Evolutionary conservation across 2,888 invertebrate species (phyloP).

Genomic region (Xestoiulus laeticollis): DNA sequence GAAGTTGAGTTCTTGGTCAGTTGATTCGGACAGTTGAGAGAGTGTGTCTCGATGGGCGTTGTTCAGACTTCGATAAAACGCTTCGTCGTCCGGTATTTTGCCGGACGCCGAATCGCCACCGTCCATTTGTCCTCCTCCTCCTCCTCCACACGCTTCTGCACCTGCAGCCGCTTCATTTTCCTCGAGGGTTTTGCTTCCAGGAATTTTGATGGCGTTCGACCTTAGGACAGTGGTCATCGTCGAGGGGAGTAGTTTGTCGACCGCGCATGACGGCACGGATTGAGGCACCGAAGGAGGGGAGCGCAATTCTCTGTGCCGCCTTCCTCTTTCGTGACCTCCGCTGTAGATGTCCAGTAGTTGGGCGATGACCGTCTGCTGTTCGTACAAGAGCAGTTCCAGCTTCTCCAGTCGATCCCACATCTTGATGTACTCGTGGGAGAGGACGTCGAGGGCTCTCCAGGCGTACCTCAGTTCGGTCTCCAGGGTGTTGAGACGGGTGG

Average conservation of each 20-base stretch:
- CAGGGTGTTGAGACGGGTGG: constrained; percentile 83
- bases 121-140: constrained; percentile 55
- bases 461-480: constrained; percentile 92
- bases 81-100: constrained; percentile 78
- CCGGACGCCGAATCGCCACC: constrained; percentile 51
- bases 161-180: constrained; percentile 63
- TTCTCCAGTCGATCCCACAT: constrained; percentile 94
- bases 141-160: constrained; percentile 50
- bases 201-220: neutral
- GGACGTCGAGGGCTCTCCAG: constrained; percentile 88
- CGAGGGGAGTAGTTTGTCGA: constrained; percentile 28
- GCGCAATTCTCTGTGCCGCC: neutral
- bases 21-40: constrained; percentile 58
- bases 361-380: constrained; percentile 89
- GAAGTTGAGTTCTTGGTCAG: constrained; percentile 75
- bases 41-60: constrained; percentile 79
- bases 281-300: neutral
- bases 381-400: constrained; percentile 82
- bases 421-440: constrained; percentile 90
- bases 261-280: neutral
- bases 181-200: neutral
- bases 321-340: constrained; percentile 15
- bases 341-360: constrained; percentile 82
- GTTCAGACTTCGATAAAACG: constrained; percentile 86
- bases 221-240: neutral